Evolutionary conservation across 2,888 invertebrate species (phyloP).

Genomic region (Conus canariensis): DNA sequence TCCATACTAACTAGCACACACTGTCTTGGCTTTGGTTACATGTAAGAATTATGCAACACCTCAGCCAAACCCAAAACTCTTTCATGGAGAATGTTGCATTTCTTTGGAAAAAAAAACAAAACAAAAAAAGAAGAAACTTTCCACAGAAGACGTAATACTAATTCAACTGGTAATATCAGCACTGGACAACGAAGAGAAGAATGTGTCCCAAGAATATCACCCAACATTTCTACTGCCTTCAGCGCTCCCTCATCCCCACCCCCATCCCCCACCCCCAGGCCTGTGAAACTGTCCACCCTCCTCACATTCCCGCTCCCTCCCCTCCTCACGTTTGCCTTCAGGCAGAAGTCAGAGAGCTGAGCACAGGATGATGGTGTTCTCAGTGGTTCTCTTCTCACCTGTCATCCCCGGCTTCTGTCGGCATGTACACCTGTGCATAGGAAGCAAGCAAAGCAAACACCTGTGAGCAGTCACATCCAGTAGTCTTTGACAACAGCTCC

Average conservation of each 20-base stretch:
- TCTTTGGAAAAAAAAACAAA: too few relatives aligned
- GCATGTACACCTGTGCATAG: conserved; percentile 35
- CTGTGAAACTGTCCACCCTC: not conserved
- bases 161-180: too few relatives aligned
- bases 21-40: too few relatives aligned
- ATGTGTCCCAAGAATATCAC: too few relatives aligned
- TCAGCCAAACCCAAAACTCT: too few relatives aligned
- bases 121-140: too few relatives aligned
- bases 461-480: not conserved
- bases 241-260: not conserved
- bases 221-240: not conserved
- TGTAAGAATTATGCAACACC: too few relatives aligned
- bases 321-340: not conserved
- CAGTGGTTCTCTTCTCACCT: conserved; percentile 26
- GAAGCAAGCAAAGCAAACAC: not conserved
- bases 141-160: too few relatives aligned
- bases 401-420: conserved; percentile 39
- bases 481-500: too few relatives aligned
- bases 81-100: too few relatives aligned
- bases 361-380: not conserved
- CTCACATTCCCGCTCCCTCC: not conserved
- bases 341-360: not conserved
- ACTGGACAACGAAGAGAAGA: too few relatives aligned
- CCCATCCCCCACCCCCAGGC: not conserved
- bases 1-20: too few relatives aligned